These are phyloP conservation scores for Brachypodius melanocephalos DNA, from an alignment of 2,113 vertebrate species.

Conservation along the genomic window DNA sequence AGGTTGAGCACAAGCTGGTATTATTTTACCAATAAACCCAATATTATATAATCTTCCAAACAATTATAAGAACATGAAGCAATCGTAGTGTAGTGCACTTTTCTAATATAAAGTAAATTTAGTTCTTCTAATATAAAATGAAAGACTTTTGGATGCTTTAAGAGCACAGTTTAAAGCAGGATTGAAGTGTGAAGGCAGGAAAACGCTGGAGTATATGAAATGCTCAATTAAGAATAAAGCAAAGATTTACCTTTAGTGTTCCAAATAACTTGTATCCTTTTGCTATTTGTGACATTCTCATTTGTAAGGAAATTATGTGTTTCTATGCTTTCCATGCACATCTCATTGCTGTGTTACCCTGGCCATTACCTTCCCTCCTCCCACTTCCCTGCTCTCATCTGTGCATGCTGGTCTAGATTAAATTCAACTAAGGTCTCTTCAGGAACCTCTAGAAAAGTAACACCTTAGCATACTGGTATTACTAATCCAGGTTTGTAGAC, in stretches of 20 bases:
- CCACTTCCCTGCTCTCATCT: neutral
- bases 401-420: neutral
- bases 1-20: neutral
- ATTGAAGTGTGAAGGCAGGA: neutral
- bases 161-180: neutral
- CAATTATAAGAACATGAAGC: neutral
- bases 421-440: neutral
- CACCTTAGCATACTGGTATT: neutral
- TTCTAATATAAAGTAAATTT: neutral
- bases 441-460: neutral
- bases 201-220: neutral
- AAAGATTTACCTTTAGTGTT: neutral
- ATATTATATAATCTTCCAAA: neutral
- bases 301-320: neutral
- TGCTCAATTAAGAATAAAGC: neutral
- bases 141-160: neutral
- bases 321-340: neutral
- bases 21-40: neutral
- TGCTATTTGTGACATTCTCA: neutral
- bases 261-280: neutral
- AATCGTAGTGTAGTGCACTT: neutral
- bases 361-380: neutral
- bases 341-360: neutral
- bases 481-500: neutral
- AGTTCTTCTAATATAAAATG: neutral